A percentile compares a stretch with the other conserved stretches of the same genome.
Evolutionary conservation across 2,888 invertebrate genomes (phyloP).

Genomic region (Raillietiella orientalis): DNA sequence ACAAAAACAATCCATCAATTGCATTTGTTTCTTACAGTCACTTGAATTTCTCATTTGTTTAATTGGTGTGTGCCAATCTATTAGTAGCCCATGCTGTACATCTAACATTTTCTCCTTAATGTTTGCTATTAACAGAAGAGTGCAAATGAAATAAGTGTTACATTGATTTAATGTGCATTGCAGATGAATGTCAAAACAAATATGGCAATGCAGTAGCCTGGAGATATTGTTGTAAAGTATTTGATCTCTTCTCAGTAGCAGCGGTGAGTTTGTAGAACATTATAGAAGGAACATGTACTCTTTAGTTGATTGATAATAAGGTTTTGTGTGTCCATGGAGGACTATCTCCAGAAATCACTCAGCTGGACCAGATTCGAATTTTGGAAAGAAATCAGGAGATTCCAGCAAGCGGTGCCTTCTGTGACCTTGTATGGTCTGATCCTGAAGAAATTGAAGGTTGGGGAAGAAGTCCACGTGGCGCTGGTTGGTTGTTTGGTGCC

Average conservation of each 20-base stretch:
- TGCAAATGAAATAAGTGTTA: too few species aligned
- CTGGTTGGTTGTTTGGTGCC: slow-evolving; percentile 89
- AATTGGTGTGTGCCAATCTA: too few species aligned
- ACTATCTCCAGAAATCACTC: slow-evolving; percentile 78
- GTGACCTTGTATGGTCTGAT: slow-evolving; percentile 98
- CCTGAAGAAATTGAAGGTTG: slow-evolving; percentile 86
- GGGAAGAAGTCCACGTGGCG: slow-evolving; percentile 78
- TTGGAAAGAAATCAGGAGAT: slow-evolving; percentile 91
- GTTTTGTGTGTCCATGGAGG: slow-evolving; percentile 94
- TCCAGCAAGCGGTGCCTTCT: slow-evolving; percentile 91
- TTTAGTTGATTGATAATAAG: slow-evolving; percentile 79
- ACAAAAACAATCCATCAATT: too few species aligned
- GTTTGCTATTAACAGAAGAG: too few species aligned
- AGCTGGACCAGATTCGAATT: slow-evolving; percentile 79
- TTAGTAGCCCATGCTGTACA: too few species aligned
- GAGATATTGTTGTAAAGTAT: slow-evolving; percentile 92
- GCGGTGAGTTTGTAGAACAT: slow-evolving; percentile 34
- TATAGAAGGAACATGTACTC: slow-evolving; percentile 7
- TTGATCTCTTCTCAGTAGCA: slow-evolving; percentile 86
- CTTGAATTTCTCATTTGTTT: too few species aligned
- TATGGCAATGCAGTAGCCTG: slow-evolving; percentile 98
- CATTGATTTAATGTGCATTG: slow-evolving; percentile 8
- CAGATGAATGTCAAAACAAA: slow-evolving; percentile 88
- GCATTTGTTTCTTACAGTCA: too few species aligned
- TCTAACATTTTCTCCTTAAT: too few species aligned